Conservation (phyloP, 2,113 vertebrate species). For the Geococcyx californianus region DNA sequence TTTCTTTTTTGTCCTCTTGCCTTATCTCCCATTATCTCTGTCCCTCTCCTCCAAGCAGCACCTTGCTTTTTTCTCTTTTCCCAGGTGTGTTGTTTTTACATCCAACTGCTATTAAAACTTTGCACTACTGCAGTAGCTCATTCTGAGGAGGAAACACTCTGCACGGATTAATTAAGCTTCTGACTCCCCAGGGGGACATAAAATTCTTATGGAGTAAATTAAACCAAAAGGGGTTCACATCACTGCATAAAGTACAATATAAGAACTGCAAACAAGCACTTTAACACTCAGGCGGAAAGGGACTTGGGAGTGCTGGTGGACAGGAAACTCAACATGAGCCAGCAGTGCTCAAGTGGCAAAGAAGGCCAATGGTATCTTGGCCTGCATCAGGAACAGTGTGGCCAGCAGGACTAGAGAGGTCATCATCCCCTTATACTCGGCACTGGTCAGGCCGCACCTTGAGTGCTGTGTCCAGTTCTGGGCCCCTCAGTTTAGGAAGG, state of each 20-base stretch:
- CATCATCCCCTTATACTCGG: too few relatives aligned
- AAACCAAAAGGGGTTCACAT: neutral
- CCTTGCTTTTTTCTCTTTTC: neutral
- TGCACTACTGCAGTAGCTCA: neutral
- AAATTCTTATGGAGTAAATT: neutral
- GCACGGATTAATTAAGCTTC: slow-evolving; percentile 25
- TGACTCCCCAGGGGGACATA: neutral
- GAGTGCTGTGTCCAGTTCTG: too few relatives aligned
- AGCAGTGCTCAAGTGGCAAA: too few relatives aligned
- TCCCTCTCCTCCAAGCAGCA: neutral
- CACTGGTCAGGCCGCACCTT: too few relatives aligned
- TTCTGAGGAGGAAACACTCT: slow-evolving; percentile 1
- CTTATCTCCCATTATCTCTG: neutral
- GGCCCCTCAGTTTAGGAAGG: too few relatives aligned
- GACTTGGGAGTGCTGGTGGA: too few relatives aligned
- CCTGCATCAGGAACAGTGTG: too few relatives aligned
- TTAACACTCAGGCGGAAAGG: too few relatives aligned
- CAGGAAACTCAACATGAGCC: too few relatives aligned
- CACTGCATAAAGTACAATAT: neutral
- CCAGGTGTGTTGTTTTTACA: neutral
- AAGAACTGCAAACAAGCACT: neutral
- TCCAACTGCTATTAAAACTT: neutral
- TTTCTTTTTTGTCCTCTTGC: neutral
- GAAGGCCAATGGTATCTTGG: too few relatives aligned
- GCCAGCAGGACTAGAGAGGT: too few relatives aligned